Percentiles rank a stretch among this genome's conserved stretches.
These are phyloP conservation scores for Ardeotis arabs DNA, from an alignment of 2,113 vertebrate species.

Conservation along the genomic window DNA sequence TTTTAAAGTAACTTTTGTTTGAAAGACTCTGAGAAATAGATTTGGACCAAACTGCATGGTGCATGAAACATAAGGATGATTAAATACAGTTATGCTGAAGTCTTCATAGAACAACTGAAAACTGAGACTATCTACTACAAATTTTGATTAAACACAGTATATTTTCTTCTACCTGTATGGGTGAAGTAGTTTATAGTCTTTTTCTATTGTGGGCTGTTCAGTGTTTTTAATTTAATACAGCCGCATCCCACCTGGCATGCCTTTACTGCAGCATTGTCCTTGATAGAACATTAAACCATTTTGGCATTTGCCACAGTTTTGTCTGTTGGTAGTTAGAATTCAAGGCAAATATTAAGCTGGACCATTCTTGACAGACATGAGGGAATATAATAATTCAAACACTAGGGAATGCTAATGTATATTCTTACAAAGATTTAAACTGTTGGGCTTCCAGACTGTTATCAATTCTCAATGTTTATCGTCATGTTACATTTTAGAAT, in stretches of 20 bases:
- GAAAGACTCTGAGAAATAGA: background rate
- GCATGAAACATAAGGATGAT: background rate
- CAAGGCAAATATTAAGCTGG: background rate
- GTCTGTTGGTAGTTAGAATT: background rate
- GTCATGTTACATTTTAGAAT: background rate
- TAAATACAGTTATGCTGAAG: background rate
- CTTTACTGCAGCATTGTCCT: background rate
- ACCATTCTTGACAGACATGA: background rate
- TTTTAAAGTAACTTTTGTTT: conserved; percentile 24
- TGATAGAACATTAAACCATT: background rate
- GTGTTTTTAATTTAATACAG: background rate
- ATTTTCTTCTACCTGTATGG: background rate
- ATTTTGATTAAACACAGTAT: background rate
- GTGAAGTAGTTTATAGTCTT: background rate
- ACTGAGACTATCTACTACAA: background rate
- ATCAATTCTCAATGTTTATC: background rate
- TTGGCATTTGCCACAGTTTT: background rate
- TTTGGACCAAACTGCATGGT: background rate
- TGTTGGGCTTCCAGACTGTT: background rate
- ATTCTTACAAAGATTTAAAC: background rate
- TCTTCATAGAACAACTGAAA: background rate
- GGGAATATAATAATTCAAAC: background rate
- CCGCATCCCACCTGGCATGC: background rate
- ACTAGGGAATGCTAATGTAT: background rate
- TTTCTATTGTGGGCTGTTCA: background rate